Conservation (phyloP, 1,140 invertebrate species). For the Parapsyche elsis region DNA sequence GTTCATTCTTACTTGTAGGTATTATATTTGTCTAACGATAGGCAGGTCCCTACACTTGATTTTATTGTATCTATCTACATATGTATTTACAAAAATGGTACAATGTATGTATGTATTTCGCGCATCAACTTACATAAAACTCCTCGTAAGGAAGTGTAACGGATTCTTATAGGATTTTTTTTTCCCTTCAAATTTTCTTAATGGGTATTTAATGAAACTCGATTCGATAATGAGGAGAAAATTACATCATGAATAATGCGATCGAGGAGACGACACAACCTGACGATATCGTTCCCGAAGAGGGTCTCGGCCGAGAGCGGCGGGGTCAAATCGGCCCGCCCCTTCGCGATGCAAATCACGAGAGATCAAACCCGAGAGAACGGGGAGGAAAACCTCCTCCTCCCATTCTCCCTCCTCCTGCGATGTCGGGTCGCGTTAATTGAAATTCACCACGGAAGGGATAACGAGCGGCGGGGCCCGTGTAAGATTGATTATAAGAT, state of each 20-base stretch:
- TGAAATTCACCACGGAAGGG: constrained; percentile 67
- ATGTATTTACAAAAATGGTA: no score
- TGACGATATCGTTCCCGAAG: not conserved
- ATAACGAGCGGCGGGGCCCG: constrained; percentile 62
- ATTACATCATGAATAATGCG: constrained; percentile 4
- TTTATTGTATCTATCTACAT: no score
- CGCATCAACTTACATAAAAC: no score
- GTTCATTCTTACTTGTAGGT: no score
- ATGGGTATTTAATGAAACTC: not conserved
- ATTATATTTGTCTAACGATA: no score
- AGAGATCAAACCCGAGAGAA: constrained; percentile 6
- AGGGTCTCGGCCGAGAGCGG: not conserved
- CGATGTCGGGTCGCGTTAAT: constrained; percentile 62
- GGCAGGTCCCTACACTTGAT: no score
- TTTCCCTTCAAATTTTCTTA: no score
- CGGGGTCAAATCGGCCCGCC: constrained; percentile 28
- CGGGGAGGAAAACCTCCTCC: not conserved
- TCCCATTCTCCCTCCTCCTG: not conserved
- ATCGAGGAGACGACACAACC: not conserved
- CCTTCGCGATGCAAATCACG: constrained; percentile 47
- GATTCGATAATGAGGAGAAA: not conserved
- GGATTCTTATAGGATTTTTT: no score
- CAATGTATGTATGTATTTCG: no score
- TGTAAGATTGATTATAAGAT: constrained; percentile 56
- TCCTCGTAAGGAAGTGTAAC: no score